These are phyloP conservation scores for Eilema griseolum DNA, from an alignment of 2,888 invertebrate species.

Conservation along the genomic window DNA sequence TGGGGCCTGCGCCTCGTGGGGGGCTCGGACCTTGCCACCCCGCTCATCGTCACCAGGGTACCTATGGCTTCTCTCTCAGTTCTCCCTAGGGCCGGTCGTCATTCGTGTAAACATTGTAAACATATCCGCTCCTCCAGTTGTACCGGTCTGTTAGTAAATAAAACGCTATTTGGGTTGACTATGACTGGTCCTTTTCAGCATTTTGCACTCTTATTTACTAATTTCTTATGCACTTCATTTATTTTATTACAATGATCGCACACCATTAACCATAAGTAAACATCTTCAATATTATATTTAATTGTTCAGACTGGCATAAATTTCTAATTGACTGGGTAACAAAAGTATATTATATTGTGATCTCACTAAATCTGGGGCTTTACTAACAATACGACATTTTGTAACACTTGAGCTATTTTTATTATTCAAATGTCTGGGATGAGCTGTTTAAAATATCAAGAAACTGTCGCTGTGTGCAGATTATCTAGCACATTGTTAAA, in stretches of 20 bases:
- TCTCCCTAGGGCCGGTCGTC: constrained; percentile 20
- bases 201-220: constrained; percentile 3
- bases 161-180: constrained; percentile 45
- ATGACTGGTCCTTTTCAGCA: constrained; percentile 17
- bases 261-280: neutral
- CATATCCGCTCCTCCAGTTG: constrained; percentile 65
- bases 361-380: constrained; percentile 46
- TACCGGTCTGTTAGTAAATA: constrained; percentile 51
- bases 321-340: constrained; percentile 39
- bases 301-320: constrained; percentile 27
- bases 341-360: constrained; percentile 38
- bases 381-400: constrained; percentile 44
- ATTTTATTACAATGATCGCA: constrained; percentile 11
- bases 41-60: constrained; percentile 95
- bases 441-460: constrained; percentile 55
- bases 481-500: constrained; percentile 66
- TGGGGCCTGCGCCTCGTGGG: constrained; percentile 96
- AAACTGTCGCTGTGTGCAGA: constrained; percentile 55
- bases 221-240: constrained; percentile 5
- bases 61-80: constrained; percentile 57
- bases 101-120: constrained; percentile 68
- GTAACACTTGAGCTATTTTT: constrained; percentile 54
- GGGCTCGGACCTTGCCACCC: constrained; percentile 94
- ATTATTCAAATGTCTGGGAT: constrained; percentile 48
- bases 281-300: constrained; percentile 13